Conservation (phyloP, 2,797 vertebrate species). For the Schizothorax lantsangensis region DNA sequence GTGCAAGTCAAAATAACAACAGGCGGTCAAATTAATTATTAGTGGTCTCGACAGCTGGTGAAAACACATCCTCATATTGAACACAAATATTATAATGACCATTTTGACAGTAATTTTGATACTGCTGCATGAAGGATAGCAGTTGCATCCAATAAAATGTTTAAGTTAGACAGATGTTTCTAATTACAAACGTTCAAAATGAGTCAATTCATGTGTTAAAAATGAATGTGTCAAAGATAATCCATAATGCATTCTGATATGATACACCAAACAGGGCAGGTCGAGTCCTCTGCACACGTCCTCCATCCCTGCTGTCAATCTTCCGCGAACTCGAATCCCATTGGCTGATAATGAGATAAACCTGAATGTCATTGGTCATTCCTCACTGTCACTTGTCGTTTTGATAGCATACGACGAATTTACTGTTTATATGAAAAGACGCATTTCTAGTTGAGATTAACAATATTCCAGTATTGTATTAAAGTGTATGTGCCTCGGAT, state of each 20-base stretch:
- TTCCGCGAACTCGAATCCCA: neutral
- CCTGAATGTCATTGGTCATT: conserved; percentile 36
- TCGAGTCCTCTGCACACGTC: neutral
- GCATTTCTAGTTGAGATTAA: neutral
- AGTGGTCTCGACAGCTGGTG: neutral
- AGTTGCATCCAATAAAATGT: neutral
- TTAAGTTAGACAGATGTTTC: neutral
- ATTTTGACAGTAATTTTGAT: neutral
- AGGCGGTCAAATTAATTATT: neutral
- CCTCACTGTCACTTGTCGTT: neutral
- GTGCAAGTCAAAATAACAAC: neutral
- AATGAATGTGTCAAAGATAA: neutral
- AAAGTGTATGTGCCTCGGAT: neutral
- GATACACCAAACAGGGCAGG: neutral
- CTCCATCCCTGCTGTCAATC: conserved; percentile 25
- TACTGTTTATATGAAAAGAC: conserved; percentile 1
- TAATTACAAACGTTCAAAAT: neutral
- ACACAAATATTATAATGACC: neutral
- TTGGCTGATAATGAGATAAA: conserved; percentile 39
- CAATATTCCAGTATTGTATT: neutral
- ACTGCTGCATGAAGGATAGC: neutral
- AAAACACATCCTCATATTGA: neutral
- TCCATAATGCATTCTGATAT: neutral
- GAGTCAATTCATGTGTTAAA: neutral
- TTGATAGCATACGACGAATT: neutral